Base-by-base conservation (phyloP, 2,888 invertebrate genomes). In the Euzetes globulus region DNA sequence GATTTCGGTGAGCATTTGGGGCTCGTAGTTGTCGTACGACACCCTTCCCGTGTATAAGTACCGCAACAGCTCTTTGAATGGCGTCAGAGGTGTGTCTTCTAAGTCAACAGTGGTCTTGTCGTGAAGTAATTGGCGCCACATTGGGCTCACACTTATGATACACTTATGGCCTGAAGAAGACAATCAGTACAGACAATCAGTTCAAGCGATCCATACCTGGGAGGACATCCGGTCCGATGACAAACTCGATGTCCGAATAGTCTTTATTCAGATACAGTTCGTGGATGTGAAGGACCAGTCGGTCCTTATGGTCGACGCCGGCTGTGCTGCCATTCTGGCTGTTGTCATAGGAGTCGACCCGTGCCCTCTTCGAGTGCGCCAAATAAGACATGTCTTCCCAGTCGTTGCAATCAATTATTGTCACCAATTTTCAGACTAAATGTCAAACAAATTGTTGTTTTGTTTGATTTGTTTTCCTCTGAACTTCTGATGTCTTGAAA, bases 221-320 rank as follows among this genome's bases (percentile, higher is more conserved):
- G 9, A 68, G 11, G 1, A 22, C 13, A 19, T 37, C 45, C 1
- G 68, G 19, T 27, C 68, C 68, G 45, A 68, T 37, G 45, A 68
- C 22, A 17, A 68, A 68, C 41, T 68, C 41, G 1, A 68, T 22
- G 33, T 68, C 68, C 4, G 68, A 37, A 4, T 2, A 68, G n/a
- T 68, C 68, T 19, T 19, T 17, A 22, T 11, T 17, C 1, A 68
- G 45, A 68, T 68, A 68, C 2, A 68, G 25, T 13, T 37, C 37
- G 15, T 68, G 45, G 17, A 68, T 68, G 45, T 33, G 45, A 11
- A 41, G 68, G 2, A 68, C 2, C 2, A 68, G 45, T 22, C 33
- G n/a, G 11, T 68, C 68, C 68, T 68, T 68, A 19, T 68, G 68
- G 19, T 68, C 68, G 22, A 68, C 45, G 19, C 15, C 33, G 6